Evolutionary conservation across 2,113 vertebrate genomes (phyloP).

Genomic region (Melospiza melodia): DNA sequence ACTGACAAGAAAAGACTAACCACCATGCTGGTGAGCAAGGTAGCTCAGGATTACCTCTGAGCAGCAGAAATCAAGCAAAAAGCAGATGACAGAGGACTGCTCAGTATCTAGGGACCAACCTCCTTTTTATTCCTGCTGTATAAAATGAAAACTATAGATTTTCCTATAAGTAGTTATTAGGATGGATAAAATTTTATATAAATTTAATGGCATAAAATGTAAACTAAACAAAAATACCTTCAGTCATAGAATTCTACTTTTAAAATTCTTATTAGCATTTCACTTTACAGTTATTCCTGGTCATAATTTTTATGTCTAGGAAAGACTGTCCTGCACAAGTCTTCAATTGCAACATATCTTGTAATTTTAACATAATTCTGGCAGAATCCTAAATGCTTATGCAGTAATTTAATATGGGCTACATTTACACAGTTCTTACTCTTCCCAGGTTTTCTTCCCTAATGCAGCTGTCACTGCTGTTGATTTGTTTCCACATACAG

Average conservation of each 20-base stretch:
- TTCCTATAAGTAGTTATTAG: neutral
- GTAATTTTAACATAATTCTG: neutral
- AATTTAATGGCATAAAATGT: neutral
- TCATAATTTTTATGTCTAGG: neutral
- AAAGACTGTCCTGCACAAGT: neutral
- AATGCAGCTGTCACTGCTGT: neutral
- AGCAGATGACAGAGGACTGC: neutral
- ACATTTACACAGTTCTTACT: neutral
- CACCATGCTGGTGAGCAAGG: neutral
- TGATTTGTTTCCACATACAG: neutral
- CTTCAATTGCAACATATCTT: neutral
- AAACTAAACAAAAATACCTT: neutral
- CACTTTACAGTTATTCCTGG: neutral
- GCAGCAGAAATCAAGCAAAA: neutral
- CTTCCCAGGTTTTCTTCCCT: neutral
- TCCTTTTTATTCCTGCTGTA: neutral
- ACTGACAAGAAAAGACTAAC: neutral
- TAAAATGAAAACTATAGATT: neutral
- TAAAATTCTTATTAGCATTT: neutral
- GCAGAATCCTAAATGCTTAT: neutral
- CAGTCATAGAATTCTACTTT: neutral
- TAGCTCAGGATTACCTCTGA: neutral
- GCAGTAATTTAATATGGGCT: neutral
- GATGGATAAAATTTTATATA: neutral
- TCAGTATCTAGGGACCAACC: neutral